Evolutionary conservation across 2,113 vertebrate genomes (phyloP).

Genomic region (Ictidomys tridecemlineatus): DNA sequence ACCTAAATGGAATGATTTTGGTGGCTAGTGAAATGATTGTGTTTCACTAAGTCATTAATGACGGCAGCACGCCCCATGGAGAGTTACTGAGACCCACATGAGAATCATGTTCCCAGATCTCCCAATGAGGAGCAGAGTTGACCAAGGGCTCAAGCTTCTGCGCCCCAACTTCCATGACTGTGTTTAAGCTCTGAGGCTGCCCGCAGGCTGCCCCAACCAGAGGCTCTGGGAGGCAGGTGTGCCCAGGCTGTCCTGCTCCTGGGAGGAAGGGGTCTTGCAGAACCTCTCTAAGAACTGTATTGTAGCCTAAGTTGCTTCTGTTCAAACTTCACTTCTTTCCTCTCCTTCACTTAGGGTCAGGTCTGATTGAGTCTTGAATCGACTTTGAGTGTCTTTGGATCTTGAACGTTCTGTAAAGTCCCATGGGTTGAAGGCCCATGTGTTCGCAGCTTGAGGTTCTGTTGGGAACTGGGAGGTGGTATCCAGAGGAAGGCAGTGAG

Average conservation of each 20-base stretch:
- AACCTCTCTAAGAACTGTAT: neutral
- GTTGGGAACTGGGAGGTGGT: neutral
- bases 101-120: neutral
- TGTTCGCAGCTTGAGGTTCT: neutral
- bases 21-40: neutral
- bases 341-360: neutral
- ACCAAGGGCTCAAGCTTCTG: neutral
- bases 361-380: too few relatives aligned
- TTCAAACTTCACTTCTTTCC: neutral
- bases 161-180: too few relatives aligned
- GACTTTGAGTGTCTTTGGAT: neutral
- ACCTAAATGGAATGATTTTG: neutral
- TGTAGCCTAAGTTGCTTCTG: neutral
- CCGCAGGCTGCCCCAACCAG: neutral
- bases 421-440: neutral
- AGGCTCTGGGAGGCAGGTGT: neutral
- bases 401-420: neutral
- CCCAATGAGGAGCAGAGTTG: neutral
- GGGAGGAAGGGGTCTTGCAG: neutral
- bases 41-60: neutral
- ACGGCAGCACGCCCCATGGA: neutral
- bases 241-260: neutral
- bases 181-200: neutral
- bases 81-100: neutral
- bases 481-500: neutral